These are phyloP conservation scores for Enoplolaimus lenunculus DNA, from an alignment of 2,888 invertebrate genomes.

Conservation along the genomic window DNA sequence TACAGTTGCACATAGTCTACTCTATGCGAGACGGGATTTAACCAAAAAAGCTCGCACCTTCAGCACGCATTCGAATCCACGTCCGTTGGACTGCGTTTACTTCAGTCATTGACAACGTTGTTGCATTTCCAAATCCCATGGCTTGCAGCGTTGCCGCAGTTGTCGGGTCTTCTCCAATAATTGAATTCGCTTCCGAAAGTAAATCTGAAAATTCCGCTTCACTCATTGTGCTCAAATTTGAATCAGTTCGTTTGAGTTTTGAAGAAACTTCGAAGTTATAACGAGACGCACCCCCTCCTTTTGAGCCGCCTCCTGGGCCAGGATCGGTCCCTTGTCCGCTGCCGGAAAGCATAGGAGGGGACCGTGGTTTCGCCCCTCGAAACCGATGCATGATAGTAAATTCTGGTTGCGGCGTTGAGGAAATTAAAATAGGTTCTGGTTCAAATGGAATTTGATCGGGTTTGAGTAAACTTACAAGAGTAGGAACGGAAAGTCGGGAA, in stretches of 20 bases:
- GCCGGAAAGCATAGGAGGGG: too few relatives aligned
- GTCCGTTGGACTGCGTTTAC: neutral
- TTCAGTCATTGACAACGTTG: neutral
- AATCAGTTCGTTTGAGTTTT: neutral
- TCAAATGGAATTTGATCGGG: too few relatives aligned
- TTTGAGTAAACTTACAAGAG: too few relatives aligned
- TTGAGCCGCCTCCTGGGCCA: neutral
- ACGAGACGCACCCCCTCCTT: neutral
- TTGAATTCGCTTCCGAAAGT: neutral
- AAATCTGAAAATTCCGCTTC: neutral
- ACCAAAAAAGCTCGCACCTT: too few relatives aligned
- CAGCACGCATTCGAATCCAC: neutral
- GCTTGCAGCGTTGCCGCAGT: neutral
- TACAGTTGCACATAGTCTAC: too few relatives aligned
- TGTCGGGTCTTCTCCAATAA: neutral
- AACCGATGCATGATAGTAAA: too few relatives aligned
- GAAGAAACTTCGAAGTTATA: neutral
- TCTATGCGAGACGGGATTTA: too few relatives aligned
- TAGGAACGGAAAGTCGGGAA: too few relatives aligned
- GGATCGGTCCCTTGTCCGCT: too few relatives aligned
- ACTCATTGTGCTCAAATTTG: neutral
- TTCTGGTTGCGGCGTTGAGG: too few relatives aligned
- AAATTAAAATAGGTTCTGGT: too few relatives aligned
- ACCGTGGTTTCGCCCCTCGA: too few relatives aligned
- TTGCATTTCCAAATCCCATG: neutral